Percentiles rank a stretch among this genome's conserved stretches.
Conservation (phyloP, 2,888 invertebrate genomes). For the Ryuthela nishihirai region DNA sequence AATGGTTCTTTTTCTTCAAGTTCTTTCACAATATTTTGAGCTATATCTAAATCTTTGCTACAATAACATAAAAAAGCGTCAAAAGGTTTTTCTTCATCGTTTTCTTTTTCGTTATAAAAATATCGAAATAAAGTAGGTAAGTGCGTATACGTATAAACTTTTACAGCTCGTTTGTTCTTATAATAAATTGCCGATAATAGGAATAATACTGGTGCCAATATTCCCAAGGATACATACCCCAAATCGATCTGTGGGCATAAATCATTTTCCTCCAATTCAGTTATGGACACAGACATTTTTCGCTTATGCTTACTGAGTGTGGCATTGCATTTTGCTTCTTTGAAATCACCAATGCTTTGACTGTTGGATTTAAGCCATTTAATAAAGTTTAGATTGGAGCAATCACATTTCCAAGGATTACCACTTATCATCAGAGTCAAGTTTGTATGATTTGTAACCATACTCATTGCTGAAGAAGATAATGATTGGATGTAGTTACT, state of each 20-base stretch:
- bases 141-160: slow-evolving; percentile 41
- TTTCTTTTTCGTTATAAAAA: slow-evolving; percentile 37
- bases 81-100: slow-evolving; percentile 40
- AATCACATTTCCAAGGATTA: background rate
- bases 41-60: slow-evolving; percentile 38
- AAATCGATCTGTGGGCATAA: background rate
- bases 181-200: slow-evolving; percentile 37
- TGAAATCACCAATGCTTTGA: background rate
- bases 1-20: slow-evolving; percentile 20
- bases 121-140: slow-evolving; percentile 37
- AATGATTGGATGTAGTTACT: no score
- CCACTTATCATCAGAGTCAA: background rate
- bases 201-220: no score
- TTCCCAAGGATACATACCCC: no score
- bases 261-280: no score
- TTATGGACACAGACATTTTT: no score
- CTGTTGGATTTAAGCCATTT: background rate
- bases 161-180: slow-evolving; percentile 36
- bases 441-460: background rate
- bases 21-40: slow-evolving; percentile 35
- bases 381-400: background rate
- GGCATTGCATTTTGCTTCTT: no score
- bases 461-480: background rate
- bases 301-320: no score
- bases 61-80: slow-evolving; percentile 41